A percentile compares a stretch with the other conserved stretches of the same genome.
phyloP scores from a whole-genome alignment of 2,888 invertebrate species.

The Chloroclysta siterata region DNA sequence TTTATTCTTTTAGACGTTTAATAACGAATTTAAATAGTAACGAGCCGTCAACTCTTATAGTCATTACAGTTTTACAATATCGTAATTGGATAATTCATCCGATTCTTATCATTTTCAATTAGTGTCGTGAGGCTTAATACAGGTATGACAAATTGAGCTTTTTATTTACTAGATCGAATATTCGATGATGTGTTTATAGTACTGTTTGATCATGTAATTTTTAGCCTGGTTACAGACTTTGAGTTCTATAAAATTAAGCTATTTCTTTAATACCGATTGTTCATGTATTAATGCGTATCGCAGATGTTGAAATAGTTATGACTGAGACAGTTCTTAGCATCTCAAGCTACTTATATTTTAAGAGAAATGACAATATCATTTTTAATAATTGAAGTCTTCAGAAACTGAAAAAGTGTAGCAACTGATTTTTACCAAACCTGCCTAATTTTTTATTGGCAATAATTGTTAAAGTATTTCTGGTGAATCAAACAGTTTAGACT shows the following conservation, averaged over 20 bases:
- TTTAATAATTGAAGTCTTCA: too few relatives aligned
- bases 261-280: not conserved
- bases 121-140: constrained; percentile 44
- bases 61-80: constrained; percentile 62
- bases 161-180: constrained; percentile 37
- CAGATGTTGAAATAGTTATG: not conserved
- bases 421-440: too few relatives aligned
- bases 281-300: not conserved
- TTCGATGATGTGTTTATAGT: not conserved
- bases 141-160: constrained; percentile 58
- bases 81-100: constrained; percentile 67
- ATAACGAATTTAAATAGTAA: constrained; percentile 60
- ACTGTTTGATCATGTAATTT: not conserved
- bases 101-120: constrained; percentile 70
- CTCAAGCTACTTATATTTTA: too few relatives aligned
- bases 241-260: not conserved
- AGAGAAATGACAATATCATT: too few relatives aligned
- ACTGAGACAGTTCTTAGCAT: too few relatives aligned
- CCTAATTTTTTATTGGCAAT: too few relatives aligned
- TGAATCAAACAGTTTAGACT: too few relatives aligned
- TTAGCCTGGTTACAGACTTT: not conserved
- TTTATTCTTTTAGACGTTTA: constrained; percentile 47
- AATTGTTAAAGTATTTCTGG: too few relatives aligned
- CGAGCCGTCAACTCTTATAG: constrained; percentile 60
- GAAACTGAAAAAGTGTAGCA: too few relatives aligned